Percentiles rank a stretch among this genome's conserved stretches.
These are phyloP conservation scores for Belgica antarctica DNA, from an alignment of 2,888 invertebrate species.

Conservation along the genomic window DNA sequence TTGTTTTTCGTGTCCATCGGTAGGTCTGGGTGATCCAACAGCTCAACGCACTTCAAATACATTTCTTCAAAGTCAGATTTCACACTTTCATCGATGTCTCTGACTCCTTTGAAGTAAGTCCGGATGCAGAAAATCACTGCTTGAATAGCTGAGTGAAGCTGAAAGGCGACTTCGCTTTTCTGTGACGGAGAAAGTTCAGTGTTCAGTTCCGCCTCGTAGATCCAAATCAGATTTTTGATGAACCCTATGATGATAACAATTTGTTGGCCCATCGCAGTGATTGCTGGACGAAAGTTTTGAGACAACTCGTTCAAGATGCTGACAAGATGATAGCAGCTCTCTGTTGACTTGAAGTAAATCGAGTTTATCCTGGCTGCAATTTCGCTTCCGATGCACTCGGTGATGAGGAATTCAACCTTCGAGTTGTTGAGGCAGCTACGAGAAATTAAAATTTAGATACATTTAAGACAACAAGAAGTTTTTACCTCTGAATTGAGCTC, in stretches of 20 bases:
- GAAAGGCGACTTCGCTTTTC: constrained; percentile 45
- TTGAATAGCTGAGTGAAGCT: not conserved
- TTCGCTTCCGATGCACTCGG: not conserved
- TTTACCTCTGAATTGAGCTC: constrained; percentile 24
- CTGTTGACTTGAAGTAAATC: not conserved
- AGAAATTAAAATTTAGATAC: not conserved
- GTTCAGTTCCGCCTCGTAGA: constrained; percentile 49
- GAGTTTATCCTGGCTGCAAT: not conserved
- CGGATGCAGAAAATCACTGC: not conserved
- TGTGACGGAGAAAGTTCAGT: constrained; percentile 45
- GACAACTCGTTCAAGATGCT: constrained; percentile 45
- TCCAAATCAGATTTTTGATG: constrained; percentile 48
- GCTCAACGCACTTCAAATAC: constrained; percentile 47
- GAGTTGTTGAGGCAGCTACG: not conserved
- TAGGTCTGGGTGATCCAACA: constrained; percentile 57
- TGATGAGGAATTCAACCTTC: not conserved
- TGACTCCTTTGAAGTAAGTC: no score
- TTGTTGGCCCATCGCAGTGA: constrained; percentile 48
- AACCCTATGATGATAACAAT: constrained; percentile 49
- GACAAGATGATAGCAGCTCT: not conserved
- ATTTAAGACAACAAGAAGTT: not conserved
- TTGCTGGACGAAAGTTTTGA: constrained; percentile 52
- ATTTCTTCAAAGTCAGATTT: constrained; percentile 45
- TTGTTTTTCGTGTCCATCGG: constrained; percentile 67
- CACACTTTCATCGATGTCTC: not conserved